Evolutionary conservation across 1,140 invertebrate species (phyloP).

Genomic region (Dufourea novaeangliae): DNA sequence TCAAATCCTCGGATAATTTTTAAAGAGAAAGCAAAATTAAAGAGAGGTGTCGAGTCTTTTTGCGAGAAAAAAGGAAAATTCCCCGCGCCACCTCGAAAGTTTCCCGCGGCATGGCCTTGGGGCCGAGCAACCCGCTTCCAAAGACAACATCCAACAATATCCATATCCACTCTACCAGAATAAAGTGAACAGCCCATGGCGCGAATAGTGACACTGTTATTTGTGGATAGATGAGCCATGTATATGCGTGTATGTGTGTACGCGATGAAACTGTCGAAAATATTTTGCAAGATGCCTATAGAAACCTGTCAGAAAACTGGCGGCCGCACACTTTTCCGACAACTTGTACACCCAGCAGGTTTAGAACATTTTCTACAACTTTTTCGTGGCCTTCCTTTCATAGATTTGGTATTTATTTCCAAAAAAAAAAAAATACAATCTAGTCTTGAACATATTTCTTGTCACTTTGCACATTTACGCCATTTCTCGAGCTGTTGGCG

Average conservation of each 20-base stretch:
- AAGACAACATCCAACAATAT: constrained; percentile 54
- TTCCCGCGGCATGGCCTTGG: constrained; percentile 23
- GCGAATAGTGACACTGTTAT: constrained; percentile 55
- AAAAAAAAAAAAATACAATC: too few relatives aligned
- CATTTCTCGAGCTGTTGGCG: too few relatives aligned
- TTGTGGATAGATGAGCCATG: constrained; percentile 28
- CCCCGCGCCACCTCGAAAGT: constrained; percentile 5
- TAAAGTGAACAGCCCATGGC: constrained; percentile 41
- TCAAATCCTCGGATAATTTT: too few relatives aligned
- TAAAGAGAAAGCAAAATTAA: too few relatives aligned
- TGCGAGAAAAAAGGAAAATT: neutral
- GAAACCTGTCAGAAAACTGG: too few relatives aligned
- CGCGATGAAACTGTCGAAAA: constrained; percentile 10
- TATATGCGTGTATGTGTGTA: neutral
- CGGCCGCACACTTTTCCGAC: neutral
- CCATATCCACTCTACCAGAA: constrained; percentile 52
- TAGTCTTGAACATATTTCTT: too few relatives aligned
- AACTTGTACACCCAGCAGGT: too few relatives aligned
- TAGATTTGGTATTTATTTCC: too few relatives aligned
- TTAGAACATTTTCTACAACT: too few relatives aligned
- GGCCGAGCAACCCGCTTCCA: constrained; percentile 17
- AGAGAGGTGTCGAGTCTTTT: too few relatives aligned
- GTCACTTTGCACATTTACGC: too few relatives aligned
- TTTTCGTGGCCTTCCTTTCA: too few relatives aligned
- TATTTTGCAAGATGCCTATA: constrained; percentile 3